Evolutionary conservation across 2,113 vertebrate species (phyloP).

Genomic region (Anseranas semipalmata): DNA sequence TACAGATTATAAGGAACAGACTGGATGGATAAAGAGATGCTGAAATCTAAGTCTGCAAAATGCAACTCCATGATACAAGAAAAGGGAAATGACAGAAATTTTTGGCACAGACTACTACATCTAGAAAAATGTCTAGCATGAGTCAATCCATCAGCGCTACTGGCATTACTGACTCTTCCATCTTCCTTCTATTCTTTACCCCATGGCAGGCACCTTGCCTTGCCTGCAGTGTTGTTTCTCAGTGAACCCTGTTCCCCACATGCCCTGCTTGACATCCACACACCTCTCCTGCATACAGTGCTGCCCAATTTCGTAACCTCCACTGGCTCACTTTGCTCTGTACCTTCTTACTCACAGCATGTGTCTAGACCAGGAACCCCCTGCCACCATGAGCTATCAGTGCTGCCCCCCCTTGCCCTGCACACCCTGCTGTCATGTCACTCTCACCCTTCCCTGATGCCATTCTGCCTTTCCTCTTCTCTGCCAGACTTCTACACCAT

Average conservation of each 20-base stretch:
- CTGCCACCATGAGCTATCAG: not conserved
- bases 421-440: not conserved
- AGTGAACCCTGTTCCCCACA: not conserved
- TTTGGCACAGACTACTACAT: not conserved
- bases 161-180: not conserved
- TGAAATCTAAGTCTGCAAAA: not conserved
- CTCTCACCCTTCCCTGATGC: not conserved
- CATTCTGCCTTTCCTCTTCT: not conserved
- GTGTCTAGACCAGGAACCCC: fast-evolving
- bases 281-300: fast-evolving
- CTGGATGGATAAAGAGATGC: not conserved
- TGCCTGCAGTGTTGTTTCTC: fast-evolving
- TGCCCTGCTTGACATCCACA: fast-evolving
- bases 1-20: not conserved
- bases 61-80: not conserved
- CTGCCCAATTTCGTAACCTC: not conserved
- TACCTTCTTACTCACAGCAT: not conserved
- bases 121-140: not conserved
- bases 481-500: not conserved
- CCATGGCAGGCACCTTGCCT: not conserved
- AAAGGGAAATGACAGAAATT: not conserved
- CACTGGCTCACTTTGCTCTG: not conserved
- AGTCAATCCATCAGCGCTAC: not conserved
- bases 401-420: not conserved
- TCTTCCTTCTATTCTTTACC: not conserved